A percentile compares a stretch with the other conserved stretches of the same genome.
Evolutionary conservation across 2,888 invertebrate genomes (phyloP).

Genomic region (Cheilosia pagana): DNA sequence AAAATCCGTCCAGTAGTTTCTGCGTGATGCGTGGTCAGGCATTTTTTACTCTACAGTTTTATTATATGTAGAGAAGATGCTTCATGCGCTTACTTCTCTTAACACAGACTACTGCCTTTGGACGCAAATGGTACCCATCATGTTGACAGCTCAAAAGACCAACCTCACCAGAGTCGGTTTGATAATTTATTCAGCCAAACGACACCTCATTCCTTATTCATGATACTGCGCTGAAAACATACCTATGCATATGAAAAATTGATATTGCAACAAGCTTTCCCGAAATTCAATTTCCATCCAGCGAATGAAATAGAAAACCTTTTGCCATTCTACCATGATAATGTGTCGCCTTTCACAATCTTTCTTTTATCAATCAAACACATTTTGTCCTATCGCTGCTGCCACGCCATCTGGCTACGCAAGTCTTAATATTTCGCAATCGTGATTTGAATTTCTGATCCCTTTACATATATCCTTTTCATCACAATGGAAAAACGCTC

Average conservation of each 20-base stretch:
- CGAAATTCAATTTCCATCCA: slow-evolving; percentile 32
- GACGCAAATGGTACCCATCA: no score
- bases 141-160: no score
- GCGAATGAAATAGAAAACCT: neutral
- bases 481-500: neutral
- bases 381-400: slow-evolving; percentile 1
- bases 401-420: slow-evolving; percentile 40
- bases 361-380: slow-evolving; percentile 34
- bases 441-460: slow-evolving; percentile 68
- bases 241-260: neutral
- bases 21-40: no score
- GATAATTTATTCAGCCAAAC: neutral
- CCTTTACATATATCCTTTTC: slow-evolving; percentile 1
- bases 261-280: neutral
- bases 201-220: slow-evolving; percentile 1
- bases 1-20: no score
- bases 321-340: slow-evolving; percentile 26
- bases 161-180: no score
- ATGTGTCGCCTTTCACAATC: slow-evolving; percentile 11
- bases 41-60: no score
- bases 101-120: no score
- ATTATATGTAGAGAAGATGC: no score
- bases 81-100: no score
- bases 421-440: slow-evolving; percentile 38
- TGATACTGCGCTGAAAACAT: neutral